Evolutionary conservation across 2,888 invertebrate genomes (phyloP), one percentile per base, ranked within the genome.

Genomic region (Cephalotes varians): DNA sequence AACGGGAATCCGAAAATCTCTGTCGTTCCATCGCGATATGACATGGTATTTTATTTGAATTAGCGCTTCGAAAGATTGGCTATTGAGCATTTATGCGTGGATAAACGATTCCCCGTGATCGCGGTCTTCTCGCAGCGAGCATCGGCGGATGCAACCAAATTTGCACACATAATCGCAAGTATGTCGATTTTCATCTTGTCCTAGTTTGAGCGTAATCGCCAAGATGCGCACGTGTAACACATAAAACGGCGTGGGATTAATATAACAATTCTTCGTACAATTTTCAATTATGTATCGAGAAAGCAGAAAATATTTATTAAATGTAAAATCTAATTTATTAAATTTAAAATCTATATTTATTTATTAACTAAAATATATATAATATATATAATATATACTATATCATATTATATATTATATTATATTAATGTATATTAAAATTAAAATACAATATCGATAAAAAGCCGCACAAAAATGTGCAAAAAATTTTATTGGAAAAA

Each of bases 161-260:
- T 84, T 82, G 87, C 81, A 74, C 87, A 40, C 80, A 71, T 72
- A 49, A 34, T 44, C 67, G 77, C 81, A 93, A 92, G 92, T 91
- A 86, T 91, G 92, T 91, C 92, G 90, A 93, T 92, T 93, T 92
- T 93, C 91, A 90, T 91, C 90, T 91, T 90, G 93, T 91, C 93
- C 92, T 91, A 89, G 91, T 91, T 92, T 89, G 89, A 88, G 88
- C 88, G 86, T 88, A 90, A 91, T 91, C 86, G 81, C 60, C 80
- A 82, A 77, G 71, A 82, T 62, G 49, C 83, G 80, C 60, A 58
- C 64, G 60, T 73, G 74, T 81, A 49, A 74, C 51, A 44, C 49
- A 40, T 60, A 49, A 74, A 81, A 62, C 31, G 49, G 37, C n/a
- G n/a, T 47, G 21, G 44, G 44, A 25, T 56, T 56, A 65, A 44